Base-by-base conservation (phyloP, 1,140 invertebrate species). In the Megathymus violae region DNA sequence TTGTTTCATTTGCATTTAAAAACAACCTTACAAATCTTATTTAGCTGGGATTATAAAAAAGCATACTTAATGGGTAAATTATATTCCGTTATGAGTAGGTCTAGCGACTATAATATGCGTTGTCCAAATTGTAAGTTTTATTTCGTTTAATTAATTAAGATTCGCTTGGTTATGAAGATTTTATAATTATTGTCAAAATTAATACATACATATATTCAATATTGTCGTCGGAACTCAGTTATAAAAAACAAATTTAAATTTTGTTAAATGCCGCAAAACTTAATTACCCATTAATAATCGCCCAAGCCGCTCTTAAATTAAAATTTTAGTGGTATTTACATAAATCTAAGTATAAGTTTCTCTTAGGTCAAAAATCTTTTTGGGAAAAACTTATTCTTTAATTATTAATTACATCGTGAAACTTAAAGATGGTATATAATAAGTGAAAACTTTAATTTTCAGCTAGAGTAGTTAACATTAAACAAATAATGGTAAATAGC, bases 1-100 rank as follows among this genome's bases (percentile, higher is more conserved):
- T 54, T 54, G 51, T 54, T 54, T 54, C 36, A 54, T 54, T 54
- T 54, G 38, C 51, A 54, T 54, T 41, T 54, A 43, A 54, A 54
- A 41, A 54, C 15, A 17, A 25, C 31, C 11, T 15, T 44, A 44
- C 52, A 56, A 56, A 56, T 56, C 52, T 44, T 44, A 56, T 22
- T 41, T 27, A 54, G 51, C 38, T 9, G 22, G 11, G 40, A 22
- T 56, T 34, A n/a, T 48, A 56, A 56, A 46, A 31, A 56, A 56
- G 15, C 5, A 44, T 43, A 34, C 44, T 56, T 56, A 10, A 40
- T 44, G 52, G 40, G 40, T 56, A 43, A 54, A 62, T 44, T 62
- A 46, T 62, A 62, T 38, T 46, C 50, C 13, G 50, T 46, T 62
- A 25, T 62, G 51, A 22, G 43, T 13, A 47, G 13, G 19, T 31